Percentiles rank a stretch among this genome's conserved stretches.
These are phyloP conservation scores for Belgica antarctica DNA, from an alignment of 2,888 invertebrate species.

Conservation along the genomic window DNA sequence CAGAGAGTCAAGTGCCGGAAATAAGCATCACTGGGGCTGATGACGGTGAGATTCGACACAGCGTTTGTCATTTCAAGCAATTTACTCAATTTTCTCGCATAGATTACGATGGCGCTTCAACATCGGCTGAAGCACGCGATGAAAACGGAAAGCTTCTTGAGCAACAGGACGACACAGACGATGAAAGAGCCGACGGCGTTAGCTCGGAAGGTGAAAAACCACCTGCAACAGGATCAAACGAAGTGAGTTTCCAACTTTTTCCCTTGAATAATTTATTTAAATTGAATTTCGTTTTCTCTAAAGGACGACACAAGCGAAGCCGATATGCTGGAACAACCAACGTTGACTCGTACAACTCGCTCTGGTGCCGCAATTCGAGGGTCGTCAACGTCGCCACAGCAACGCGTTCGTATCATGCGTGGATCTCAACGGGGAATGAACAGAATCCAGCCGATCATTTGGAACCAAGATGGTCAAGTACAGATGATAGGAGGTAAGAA, in stretches of 20 bases:
- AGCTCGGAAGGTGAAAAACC: constrained; percentile 66
- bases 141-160: constrained; percentile 45
- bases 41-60: constrained; percentile 44
- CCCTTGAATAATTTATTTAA: neutral
- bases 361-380: constrained; percentile 48
- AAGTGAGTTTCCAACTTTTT: constrained; percentile 48
- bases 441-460: constrained; percentile 20
- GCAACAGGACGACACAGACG: constrained; percentile 48
- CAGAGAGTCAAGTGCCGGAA: constrained; percentile 46
- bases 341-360: constrained; percentile 15
- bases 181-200: constrained; percentile 56
- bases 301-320: constrained; percentile 49
- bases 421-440: neutral
- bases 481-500: constrained; percentile 29
- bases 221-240: constrained; percentile 55
- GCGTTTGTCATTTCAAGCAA: neutral
- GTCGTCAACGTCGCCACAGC: constrained; percentile 47
- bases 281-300: constrained; percentile 8
- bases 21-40: constrained; percentile 45
- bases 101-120: constrained; percentile 55
- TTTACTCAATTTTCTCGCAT: neutral
- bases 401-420: neutral
- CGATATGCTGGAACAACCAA: constrained; percentile 46
- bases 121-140: constrained; percentile 54
- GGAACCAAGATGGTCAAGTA: constrained; percentile 25